Evolutionary conservation across 2,113 vertebrate species (phyloP), one percentile per base, ranked within the genome.

Genomic region (Dromas ardeola): DNA sequence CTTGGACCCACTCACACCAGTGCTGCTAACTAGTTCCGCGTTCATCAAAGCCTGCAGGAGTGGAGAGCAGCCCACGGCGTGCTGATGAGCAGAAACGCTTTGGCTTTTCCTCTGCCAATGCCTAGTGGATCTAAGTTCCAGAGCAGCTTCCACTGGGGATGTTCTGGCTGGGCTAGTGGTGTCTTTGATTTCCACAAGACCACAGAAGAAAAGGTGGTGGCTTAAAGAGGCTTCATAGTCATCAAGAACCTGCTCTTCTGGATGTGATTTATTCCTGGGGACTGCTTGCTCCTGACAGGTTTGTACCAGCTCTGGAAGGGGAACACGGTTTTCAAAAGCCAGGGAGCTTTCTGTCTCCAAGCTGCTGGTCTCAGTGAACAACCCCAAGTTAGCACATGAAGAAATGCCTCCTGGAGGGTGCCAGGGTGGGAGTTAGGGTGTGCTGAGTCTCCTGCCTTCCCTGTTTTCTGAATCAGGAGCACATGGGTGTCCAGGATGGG

Each of bases 11-110:
- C 52, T 97, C 65, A 92, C 83, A 95, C 91, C 88, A 91, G 56
- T 61, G 80, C 53, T 97, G 96, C 96, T 97, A 97, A 95, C 94
- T 95, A 97, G 88, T 96, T 91, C 80, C 74, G 82, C 2, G 16
- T 93, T 96, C 91, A 78, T 91, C 88, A 84, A 81, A 91, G 73
- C 69, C 77, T 81, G 63, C 66, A 81, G 81, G 70, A 91, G n/a
- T 0, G 5, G 30, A 40, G 74, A 52, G 65, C 59, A 90, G 58
- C 5, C 1, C 50, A 71, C 15, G 0, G 0, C 20, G 43, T 40
- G 15, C 55, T 71, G 88, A 90, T 90, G 86, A 89, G 53, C 90
- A 82, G 38, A 71, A 81, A 32, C 5, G 16, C 30, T 90, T 87
- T 55, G 73, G 23, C 30, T 40, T 91, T 79, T 78, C 72, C 47